These are phyloP conservation scores for Myrmecophaga tridactyla DNA, from an alignment of 2,113 vertebrate genomes.

Conservation along the genomic window DNA sequence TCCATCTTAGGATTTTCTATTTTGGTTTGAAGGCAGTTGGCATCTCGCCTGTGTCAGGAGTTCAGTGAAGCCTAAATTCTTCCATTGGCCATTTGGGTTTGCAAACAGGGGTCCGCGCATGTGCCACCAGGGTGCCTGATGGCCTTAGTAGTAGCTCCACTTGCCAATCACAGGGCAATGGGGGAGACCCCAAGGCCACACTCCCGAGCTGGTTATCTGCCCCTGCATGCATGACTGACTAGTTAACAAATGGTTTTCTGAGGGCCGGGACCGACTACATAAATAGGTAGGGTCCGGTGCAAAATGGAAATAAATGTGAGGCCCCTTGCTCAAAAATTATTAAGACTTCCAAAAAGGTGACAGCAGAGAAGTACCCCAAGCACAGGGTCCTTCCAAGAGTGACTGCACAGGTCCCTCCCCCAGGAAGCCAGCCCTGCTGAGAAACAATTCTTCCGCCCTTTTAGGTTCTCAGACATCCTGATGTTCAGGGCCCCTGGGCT, in stretches of 20 bases:
- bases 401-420: background rate
- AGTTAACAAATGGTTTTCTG: background rate
- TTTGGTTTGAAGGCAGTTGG: slow-evolving; percentile 69
- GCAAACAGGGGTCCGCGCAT: slow-evolving; percentile 25
- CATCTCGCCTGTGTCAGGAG: slow-evolving; percentile 52
- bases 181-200: background rate
- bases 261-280: background rate
- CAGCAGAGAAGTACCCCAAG: background rate
- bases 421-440: background rate
- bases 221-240: background rate
- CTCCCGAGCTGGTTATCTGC: background rate
- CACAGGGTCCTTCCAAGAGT: background rate
- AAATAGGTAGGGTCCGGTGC: background rate
- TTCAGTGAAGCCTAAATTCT: slow-evolving; percentile 66
- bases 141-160: background rate
- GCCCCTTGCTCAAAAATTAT: background rate
- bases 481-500: background rate
- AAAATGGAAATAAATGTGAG: background rate
- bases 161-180: background rate
- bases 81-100: slow-evolving; percentile 70
- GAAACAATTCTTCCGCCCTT: background rate
- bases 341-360: background rate
- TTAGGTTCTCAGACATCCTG: background rate
- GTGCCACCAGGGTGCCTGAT: background rate
- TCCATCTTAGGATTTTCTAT: slow-evolving; percentile 70